Conservation (phyloP, 2,888 invertebrate species). For the Thysanoteuthis rhombus region DNA sequence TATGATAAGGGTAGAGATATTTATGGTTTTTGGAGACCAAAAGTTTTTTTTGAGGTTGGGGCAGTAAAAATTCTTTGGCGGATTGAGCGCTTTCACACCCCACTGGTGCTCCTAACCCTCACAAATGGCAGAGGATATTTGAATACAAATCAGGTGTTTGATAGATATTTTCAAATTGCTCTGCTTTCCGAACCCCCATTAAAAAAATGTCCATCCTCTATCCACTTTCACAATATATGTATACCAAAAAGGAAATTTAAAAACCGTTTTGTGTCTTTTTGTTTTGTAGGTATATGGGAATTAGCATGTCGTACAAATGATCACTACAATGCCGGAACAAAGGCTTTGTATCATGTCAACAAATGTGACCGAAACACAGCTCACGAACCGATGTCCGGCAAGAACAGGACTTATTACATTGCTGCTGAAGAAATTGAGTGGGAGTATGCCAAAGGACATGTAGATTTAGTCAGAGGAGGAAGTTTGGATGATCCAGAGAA, state of each 20-base stretch:
- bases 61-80: too few species aligned
- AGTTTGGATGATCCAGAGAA: background rate
- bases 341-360: slow-evolving; percentile 36
- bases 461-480: slow-evolving; percentile 29
- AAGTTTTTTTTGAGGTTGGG: too few species aligned
- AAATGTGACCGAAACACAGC: slow-evolving; percentile 25
- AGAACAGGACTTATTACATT: slow-evolving; percentile 35
- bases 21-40: too few species aligned
- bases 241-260: background rate
- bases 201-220: too few species aligned
- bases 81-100: too few species aligned
- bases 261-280: background rate
- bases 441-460: slow-evolving; percentile 39
- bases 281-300: slow-evolving; percentile 36
- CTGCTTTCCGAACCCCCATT: too few species aligned
- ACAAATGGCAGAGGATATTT: too few species aligned
- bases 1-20: too few species aligned
- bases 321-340: slow-evolving; percentile 37
- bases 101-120: too few species aligned
- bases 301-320: slow-evolving; percentile 37
- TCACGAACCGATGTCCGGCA: background rate
- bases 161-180: too few species aligned
- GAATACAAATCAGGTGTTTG: too few species aligned
- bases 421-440: slow-evolving; percentile 39
- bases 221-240: background rate